Conservation (phyloP, 2,888 invertebrate genomes). For the Diaphora mendica region DNA sequence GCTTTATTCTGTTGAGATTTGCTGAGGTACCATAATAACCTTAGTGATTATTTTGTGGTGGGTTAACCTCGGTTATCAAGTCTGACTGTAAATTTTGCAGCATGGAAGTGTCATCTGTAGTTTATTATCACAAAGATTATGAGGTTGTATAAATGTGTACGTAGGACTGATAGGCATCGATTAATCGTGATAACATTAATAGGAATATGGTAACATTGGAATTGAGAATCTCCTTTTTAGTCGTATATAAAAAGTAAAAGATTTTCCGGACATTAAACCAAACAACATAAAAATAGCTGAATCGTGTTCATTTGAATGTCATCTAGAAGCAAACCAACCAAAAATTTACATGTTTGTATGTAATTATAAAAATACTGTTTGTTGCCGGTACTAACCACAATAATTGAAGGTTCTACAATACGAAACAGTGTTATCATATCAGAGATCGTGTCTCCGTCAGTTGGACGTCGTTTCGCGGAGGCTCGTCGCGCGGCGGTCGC, state of each 20-base stretch:
- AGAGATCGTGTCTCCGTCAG: not conserved
- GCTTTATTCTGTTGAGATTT: no score
- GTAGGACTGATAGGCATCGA: not conserved
- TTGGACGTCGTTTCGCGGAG: not conserved
- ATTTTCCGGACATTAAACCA: not conserved
- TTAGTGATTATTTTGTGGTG: not conserved
- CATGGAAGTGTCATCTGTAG: not conserved
- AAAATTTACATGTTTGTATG: not conserved
- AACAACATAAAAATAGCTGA: not conserved
- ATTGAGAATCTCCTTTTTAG: no score
- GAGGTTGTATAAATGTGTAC: no score
- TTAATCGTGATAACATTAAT: no score
- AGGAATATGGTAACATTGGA: no score
- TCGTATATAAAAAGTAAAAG: no score
- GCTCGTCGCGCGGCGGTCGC: slow-evolving; percentile 13
- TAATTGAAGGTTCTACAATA: not conserved
- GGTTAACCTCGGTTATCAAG: not conserved
- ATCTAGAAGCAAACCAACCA: not conserved
- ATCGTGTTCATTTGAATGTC: not conserved
- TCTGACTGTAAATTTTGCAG: no score
- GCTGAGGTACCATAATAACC: no score
- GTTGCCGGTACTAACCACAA: not conserved
- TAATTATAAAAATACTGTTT: not conserved
- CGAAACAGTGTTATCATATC: not conserved
- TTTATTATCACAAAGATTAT: no score